Evolutionary conservation across 1,140 invertebrate species (phyloP).

Genomic region (Xylocopa sonorina): DNA sequence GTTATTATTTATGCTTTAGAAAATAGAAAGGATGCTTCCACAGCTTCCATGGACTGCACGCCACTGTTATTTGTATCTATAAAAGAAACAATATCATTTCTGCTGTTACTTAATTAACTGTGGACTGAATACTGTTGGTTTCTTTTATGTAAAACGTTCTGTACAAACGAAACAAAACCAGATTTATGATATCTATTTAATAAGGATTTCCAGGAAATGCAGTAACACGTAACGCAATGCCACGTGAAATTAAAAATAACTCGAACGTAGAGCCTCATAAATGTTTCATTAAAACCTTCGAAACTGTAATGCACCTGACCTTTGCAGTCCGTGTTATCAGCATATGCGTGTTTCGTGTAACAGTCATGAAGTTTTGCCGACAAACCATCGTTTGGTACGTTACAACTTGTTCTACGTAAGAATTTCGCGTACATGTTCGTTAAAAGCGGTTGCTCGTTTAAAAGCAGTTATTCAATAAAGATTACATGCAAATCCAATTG

Average conservation of each 20-base stretch:
- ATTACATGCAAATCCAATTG: neutral
- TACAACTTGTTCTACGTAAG: neutral
- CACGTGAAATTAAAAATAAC: constrained; percentile 2
- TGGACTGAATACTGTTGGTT: too few relatives aligned
- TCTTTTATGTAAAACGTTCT: too few relatives aligned
- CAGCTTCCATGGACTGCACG: too few relatives aligned
- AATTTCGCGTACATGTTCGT: neutral
- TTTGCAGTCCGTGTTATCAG: neutral
- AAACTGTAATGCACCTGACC: neutral
- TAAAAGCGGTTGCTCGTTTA: neutral
- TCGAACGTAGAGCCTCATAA: neutral
- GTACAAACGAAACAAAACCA: too few relatives aligned
- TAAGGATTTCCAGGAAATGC: too few relatives aligned
- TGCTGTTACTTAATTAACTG: too few relatives aligned
- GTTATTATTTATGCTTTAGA: too few relatives aligned
- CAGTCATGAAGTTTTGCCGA: neutral
- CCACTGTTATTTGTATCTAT: too few relatives aligned
- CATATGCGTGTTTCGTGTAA: neutral
- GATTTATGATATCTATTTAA: too few relatives aligned
- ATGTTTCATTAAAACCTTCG: constrained; percentile 3
- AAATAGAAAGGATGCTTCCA: too few relatives aligned
- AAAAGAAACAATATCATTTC: too few relatives aligned
- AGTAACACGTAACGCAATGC: too few relatives aligned
- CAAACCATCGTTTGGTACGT: neutral
- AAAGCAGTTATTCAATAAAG: neutral